These are phyloP conservation scores for Microcebus ravelobensis DNA, from an alignment of 2,113 vertebrate genomes.

Conservation along the genomic window DNA sequence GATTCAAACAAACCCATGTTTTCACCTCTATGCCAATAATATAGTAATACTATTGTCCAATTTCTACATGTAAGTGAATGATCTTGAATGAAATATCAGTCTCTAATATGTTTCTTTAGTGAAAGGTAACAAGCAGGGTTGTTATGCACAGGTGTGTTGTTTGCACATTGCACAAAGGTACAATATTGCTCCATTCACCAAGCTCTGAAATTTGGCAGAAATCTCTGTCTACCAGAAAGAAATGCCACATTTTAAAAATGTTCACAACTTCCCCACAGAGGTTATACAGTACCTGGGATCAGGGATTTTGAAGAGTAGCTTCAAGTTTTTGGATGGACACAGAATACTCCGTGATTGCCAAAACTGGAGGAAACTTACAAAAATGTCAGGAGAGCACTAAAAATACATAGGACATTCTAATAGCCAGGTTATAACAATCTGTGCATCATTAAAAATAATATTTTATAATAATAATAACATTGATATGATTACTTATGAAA, in stretches of 20 bases:
- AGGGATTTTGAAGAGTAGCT: neutral
- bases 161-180: neutral
- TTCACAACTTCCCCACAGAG: neutral
- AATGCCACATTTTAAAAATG: neutral
- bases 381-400: neutral
- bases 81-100: neutral
- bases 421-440: neutral
- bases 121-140: neutral
- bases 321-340: neutral
- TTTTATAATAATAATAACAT: neutral
- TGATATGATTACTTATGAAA: neutral
- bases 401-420: neutral
- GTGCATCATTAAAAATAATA: neutral
- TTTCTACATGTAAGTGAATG: neutral
- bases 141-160: rapidly evolving
- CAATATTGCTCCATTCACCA: neutral
- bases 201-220: neutral
- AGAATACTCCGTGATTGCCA: neutral
- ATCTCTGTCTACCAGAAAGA: neutral
- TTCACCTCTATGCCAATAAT: neutral
- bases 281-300: neutral
- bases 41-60: neutral
- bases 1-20: neutral
- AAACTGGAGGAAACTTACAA: neutral
- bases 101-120: neutral